Evolutionary conservation across 2,888 invertebrate species (phyloP), one percentile per base, ranked within the genome.

Genomic region (Mellilla xanthometata): DNA sequence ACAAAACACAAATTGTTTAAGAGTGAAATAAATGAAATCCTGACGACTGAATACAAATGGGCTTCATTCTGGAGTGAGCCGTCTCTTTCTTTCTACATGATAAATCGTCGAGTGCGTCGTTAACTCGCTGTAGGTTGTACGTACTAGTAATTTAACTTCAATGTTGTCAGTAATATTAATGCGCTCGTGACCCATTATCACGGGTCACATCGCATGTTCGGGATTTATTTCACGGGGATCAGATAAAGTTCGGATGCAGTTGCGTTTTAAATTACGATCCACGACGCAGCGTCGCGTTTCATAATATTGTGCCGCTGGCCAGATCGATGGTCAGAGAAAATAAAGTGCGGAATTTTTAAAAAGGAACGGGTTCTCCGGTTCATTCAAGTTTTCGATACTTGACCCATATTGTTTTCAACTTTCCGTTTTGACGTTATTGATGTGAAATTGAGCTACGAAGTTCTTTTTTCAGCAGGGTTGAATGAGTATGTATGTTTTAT

Each of bases 121-220:
- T 85, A 84, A 73, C 78, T 74, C 73, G 72, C 73, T 69, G 73
- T 75, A 41, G 29, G 29, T 15, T 36, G 36, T 36, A 43, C 12
- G 31, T 74, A 74, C 81, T 76, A 76, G 79, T 83, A 79, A 81
- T 81, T 80, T 81, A 68, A 79, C 78, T 74, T 76, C 78, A 75
- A 83, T 78, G 80, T 81, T 83, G 82, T 81, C 78, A 72, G 83
- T 79, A 76, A 81, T 80, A 87, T 87, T 85, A 87, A 88, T 88
- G 85, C 79, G 76, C 72, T 70, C 60, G 68, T 82, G 83, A 84
- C 81, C 87, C 77, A 78, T 77, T 80, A 86, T 86, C 87, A 68
- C 55, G 58, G 83, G 80, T 87, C 76, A 80, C 60, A 86, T 87
- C 85, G 78, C 62, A 72, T 69, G 70, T 62, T 71, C 65, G 69